Evolutionary conservation across 2,888 invertebrate species (phyloP), one percentile per base, ranked within the genome.

Genomic region (Pimpla rufipes): DNA sequence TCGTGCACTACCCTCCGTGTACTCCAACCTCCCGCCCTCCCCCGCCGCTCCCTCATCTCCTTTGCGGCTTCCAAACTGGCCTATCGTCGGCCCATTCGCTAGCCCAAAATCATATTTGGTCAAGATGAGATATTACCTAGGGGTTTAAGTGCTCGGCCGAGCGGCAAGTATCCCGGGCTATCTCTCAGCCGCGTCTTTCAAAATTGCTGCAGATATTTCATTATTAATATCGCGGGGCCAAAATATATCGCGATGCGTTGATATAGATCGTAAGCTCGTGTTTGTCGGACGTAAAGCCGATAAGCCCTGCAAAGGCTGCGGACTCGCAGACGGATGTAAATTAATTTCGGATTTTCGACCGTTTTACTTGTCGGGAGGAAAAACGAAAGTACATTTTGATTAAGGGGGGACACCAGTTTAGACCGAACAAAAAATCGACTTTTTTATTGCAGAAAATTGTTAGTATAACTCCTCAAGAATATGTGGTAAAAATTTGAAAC

Each of bases 91-190:
- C 84, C 71, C 67, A 71, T 59, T 67, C 35, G 37, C 73, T 52
- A 35, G 50, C 62, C 66, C 52, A 74, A 77, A 82, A 82, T 82
- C 78, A 78, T 62, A 78, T 82, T 82, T 82, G 78, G 78, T 64
- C 82, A 82, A 78, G 68, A 74, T 82, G 82, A 78, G 82, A 82
- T 78, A 78, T 78, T 74, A 78, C 73, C 59, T 16, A 40, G 45
- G 59, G 35, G 16, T 78, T 74, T 82, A 70, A 78, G 78, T 78
- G 82, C 37, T 66, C 18, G 23, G 35, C 45, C 23, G 45, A 62
- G 67, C 77, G 71, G 77, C 59, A 67, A 50, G 66, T 37, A 74
- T 59, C 73, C 73, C 5, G 42, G 16, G 18, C 45, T 45, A 45
- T 67, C 42, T 21, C 71, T 57, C 37, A 40, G 50, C 13, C 11